Percentiles rank a stretch among this genome's conserved stretches.
Conservation (phyloP, 2,113 vertebrate species). For the Acanthochromis polyacanthus region DNA sequence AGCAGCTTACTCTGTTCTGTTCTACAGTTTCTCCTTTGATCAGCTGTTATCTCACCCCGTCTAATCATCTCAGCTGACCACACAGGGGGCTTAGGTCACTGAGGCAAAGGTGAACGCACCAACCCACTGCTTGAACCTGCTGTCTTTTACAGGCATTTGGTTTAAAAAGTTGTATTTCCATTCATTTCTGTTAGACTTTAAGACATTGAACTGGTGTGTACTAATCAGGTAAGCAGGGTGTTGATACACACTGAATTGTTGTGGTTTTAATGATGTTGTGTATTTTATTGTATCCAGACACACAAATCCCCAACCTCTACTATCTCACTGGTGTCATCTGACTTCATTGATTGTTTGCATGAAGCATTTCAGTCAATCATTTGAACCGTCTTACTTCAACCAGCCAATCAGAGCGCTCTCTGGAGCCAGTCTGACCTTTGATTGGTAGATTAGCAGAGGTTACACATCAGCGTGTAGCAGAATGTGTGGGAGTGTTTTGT, state of each 20-base stretch:
- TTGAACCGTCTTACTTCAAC: background rate
- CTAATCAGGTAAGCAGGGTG: too few species aligned
- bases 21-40: constrained; percentile 3
- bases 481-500: background rate
- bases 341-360: constrained; percentile 17
- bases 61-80: constrained; percentile 48
- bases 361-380: constrained; percentile 18
- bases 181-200: too few species aligned
- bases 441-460: constrained; percentile 37
- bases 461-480: constrained; percentile 16
- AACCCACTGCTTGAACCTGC: background rate
- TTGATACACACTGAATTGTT: background rate
- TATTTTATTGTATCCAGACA: too few species aligned
- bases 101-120: constrained; percentile 53
- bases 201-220: too few species aligned
- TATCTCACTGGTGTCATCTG: background rate
- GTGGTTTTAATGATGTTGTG: background rate
- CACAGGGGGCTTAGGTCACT: constrained; percentile 45
- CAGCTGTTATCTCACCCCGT: constrained; percentile 24
- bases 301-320: background rate
- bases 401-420: constrained; percentile 26
- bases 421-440: constrained; percentile 44
- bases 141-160: background rate
- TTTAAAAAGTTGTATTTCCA: background rate
- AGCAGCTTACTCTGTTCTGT: background rate